phyloP scores from a whole-genome alignment of 2,888 invertebrate genomes.

The Anodontia alba region DNA sequence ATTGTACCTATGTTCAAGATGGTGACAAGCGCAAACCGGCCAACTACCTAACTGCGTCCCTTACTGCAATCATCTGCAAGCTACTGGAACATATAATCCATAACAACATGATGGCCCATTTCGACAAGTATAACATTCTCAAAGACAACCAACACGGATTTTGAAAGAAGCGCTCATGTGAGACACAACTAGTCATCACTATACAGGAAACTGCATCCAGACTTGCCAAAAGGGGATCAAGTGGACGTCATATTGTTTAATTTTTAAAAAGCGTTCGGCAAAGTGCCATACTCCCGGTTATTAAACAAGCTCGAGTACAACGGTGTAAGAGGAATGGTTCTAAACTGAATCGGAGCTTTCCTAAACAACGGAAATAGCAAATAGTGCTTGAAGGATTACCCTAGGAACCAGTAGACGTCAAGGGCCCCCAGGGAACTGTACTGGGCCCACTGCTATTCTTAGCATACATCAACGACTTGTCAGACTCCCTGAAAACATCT shows the following conservation, averaged over 20 bases:
- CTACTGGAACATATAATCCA: constrained; percentile 55
- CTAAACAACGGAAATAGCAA: neutral
- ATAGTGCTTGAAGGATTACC: neutral
- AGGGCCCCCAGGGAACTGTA: neutral
- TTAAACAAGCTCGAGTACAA: neutral
- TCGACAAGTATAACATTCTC: constrained; percentile 28
- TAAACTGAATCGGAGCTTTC: neutral
- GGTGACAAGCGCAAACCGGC: constrained; percentile 31
- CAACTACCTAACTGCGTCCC: constrained; percentile 54
- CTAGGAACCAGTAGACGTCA: neutral
- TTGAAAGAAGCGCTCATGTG: constrained; percentile 24
- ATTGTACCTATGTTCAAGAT: constrained; percentile 39
- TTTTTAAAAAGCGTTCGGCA: neutral
- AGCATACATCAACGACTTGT: too few species aligned
- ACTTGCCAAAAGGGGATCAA: neutral
- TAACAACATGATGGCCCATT: constrained; percentile 35
- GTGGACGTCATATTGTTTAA: neutral
- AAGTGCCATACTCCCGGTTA: neutral
- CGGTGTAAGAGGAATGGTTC: neutral
- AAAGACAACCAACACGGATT: constrained; percentile 37
- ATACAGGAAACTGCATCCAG: neutral
- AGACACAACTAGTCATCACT: constrained; percentile 4
- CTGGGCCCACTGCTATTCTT: neutral
- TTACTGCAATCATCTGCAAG: constrained; percentile 45
- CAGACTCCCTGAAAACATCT: neutral